Percentiles rank a stretch among this genome's conserved stretches.
These are phyloP conservation scores for Pantherophis vulpinus DNA, from an alignment of 2,797 vertebrate species.

Conservation along the genomic window DNA sequence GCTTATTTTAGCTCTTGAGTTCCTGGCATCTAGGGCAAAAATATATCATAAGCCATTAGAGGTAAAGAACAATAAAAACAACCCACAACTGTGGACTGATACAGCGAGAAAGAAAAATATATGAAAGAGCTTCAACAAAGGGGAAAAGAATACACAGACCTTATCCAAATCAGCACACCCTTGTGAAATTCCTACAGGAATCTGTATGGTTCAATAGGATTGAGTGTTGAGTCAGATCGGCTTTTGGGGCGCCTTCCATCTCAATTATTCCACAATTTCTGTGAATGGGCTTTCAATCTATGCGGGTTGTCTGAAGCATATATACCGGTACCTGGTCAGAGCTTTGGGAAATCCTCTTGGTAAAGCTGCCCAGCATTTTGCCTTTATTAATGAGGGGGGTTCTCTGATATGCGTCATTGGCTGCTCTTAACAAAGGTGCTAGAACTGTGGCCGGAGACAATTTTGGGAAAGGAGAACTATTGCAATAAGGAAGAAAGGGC, in stretches of 20 bases:
- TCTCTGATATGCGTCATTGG: not conserved
- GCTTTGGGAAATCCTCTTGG: not conserved
- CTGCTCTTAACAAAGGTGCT: not conserved
- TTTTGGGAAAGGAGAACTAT: not conserved
- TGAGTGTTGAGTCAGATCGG: not conserved
- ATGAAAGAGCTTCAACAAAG: not conserved
- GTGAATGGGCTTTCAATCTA: not conserved
- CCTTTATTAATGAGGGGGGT: not conserved
- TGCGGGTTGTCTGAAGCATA: not conserved
- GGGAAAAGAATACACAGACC: not conserved
- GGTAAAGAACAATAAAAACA: not conserved
- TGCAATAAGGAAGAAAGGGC: not conserved
- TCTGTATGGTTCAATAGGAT: not conserved
- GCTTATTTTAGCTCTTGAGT: not conserved
- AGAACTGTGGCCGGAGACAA: not conserved
- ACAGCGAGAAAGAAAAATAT: not conserved
- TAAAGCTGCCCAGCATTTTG: not conserved
- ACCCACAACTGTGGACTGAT: not conserved
- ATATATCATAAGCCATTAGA: not conserved
- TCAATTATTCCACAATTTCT: not conserved
- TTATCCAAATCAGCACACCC: not conserved
- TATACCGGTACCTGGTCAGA: not conserved
- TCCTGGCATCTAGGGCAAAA: slow-evolving; percentile 2
- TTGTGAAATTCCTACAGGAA: not conserved
- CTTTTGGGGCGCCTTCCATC: not conserved